Base-by-base conservation (phyloP, 2,888 invertebrate species). In the Glomeris marginata region DNA sequence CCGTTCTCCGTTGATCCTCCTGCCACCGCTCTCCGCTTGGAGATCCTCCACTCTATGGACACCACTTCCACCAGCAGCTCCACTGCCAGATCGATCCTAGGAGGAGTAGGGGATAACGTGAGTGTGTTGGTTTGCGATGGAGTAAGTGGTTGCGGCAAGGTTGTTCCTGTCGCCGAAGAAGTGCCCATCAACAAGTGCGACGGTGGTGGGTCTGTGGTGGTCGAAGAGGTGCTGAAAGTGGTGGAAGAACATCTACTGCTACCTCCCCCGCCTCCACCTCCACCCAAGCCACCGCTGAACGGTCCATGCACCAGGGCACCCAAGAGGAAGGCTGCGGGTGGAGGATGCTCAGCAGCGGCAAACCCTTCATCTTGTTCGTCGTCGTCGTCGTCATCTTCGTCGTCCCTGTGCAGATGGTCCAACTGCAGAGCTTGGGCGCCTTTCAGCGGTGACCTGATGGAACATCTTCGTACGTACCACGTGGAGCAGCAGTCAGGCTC, bases 401-500 rank as follows among this genome's bases (percentile, higher is more conserved):
- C 28, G 2, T 38, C 40, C 4, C 18, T 40, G 4, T 67, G 67
- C 56, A 61, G 61, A 52, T 67, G 67, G 67, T 58, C 57, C 46
- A 58, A 63, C 49, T 66, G 67, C 57, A 59, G 59, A 46, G 54
- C 49, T 21, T 54, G 52, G 28, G 48, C 64, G 37, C 61, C 57
- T 42, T 53, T 53, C 22, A 58, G 57, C 16, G 54, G 53, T 33
- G 58, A 58, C 41, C 53, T 59, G 35, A 56, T 58, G 33, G 59
- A 59, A 44, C 59, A 59, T 41, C 74, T 74, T 11, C 71, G 84
- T 81, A 74, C 76, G 55, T 77, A 78, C 60, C 88, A 88, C 71
- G 87, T 88, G 59, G 83, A 84, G 67, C 76, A 83, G 47, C 92
- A 92, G 72, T 80, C 78, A 16, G 62, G 61, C 51, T 77, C 76